A percentile compares a stretch with the other conserved stretches of the same genome.
These are phyloP conservation scores for Coccyzus lansbergi DNA, from an alignment of 2,797 vertebrate genomes.

Conservation along the genomic window DNA sequence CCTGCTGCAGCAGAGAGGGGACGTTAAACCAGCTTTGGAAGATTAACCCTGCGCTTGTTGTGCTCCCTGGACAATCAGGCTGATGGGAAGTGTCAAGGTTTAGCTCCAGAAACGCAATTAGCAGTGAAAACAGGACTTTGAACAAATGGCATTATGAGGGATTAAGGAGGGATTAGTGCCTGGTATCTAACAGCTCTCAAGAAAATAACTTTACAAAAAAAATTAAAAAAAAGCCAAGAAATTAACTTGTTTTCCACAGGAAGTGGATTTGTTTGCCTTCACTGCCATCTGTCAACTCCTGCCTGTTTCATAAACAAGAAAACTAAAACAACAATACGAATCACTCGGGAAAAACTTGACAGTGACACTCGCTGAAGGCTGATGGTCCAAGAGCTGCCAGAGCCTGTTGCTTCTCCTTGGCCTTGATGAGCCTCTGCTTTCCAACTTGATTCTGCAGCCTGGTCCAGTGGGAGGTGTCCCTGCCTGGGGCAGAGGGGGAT, in stretches of 20 bases:
- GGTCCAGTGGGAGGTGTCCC: too few species aligned
- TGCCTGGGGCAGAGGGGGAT: too few species aligned
- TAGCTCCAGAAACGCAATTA: slow-evolving; percentile 58
- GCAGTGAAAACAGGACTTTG: slow-evolving; percentile 40
- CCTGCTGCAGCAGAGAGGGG: neutral
- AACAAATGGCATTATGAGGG: slow-evolving; percentile 64
- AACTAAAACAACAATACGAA: neutral
- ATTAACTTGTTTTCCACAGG: slow-evolving; percentile 30
- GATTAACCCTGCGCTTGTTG: neutral
- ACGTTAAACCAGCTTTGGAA: neutral
- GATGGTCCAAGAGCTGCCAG: neutral
- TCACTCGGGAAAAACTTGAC: neutral
- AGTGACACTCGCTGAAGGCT: fast-evolving
- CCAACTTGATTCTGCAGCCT: fast-evolving
- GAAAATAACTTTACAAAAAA: slow-evolving; percentile 31
- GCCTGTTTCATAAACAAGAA: neutral
- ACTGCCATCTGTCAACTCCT: slow-evolving; percentile 48
- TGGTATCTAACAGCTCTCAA: slow-evolving; percentile 41
- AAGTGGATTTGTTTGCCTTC: slow-evolving; percentile 57
- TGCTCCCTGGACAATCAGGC: neutral
- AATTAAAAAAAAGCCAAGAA: neutral
- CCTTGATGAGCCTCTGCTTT: fast-evolving
- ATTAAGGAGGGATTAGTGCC: slow-evolving; percentile 63
- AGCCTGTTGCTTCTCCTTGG: fast-evolving
- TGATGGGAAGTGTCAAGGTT: neutral